Percentiles rank a stretch among this genome's conserved stretches.
Evolutionary conservation across 2,113 vertebrate species (phyloP).

Genomic region (Electrona antarctica): DNA sequence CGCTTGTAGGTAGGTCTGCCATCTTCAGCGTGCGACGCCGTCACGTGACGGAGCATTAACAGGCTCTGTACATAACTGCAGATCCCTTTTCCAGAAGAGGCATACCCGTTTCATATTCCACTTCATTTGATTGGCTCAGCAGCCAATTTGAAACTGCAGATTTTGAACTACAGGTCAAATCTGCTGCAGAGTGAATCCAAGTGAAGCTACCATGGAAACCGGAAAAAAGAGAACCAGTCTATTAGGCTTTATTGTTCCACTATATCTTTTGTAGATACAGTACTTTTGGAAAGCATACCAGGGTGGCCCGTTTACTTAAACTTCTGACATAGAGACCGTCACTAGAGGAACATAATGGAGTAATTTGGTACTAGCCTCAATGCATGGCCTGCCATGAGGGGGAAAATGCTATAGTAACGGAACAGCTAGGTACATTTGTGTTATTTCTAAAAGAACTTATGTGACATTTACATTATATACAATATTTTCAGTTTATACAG

Average conservation of each 20-base stretch:
- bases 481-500: slow-evolving; percentile 39
- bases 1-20: too few species aligned
- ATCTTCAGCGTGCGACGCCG: too few species aligned
- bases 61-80: too few species aligned
- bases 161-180: too few species aligned
- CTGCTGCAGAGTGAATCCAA: too few species aligned
- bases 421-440: slow-evolving; percentile 3
- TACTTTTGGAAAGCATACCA: neutral
- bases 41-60: too few species aligned
- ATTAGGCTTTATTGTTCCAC: neutral
- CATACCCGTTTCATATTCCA: too few species aligned
- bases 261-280: neutral
- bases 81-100: too few species aligned
- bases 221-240: too few species aligned
- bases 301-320: slow-evolving; percentile 1
- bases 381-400: slow-evolving; percentile 4
- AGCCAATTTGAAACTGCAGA: too few species aligned
- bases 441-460: neutral
- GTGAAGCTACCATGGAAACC: too few species aligned
- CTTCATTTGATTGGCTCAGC: too few species aligned
- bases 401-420: slow-evolving; percentile 18
- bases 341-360: neutral
- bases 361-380: slow-evolving; percentile 45
- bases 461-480: slow-evolving; percentile 57
- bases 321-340: slow-evolving; percentile 17